These are phyloP conservation scores for Condylostylus longicornis DNA, from an alignment of 1,140 invertebrate species.

Conservation along the genomic window DNA sequence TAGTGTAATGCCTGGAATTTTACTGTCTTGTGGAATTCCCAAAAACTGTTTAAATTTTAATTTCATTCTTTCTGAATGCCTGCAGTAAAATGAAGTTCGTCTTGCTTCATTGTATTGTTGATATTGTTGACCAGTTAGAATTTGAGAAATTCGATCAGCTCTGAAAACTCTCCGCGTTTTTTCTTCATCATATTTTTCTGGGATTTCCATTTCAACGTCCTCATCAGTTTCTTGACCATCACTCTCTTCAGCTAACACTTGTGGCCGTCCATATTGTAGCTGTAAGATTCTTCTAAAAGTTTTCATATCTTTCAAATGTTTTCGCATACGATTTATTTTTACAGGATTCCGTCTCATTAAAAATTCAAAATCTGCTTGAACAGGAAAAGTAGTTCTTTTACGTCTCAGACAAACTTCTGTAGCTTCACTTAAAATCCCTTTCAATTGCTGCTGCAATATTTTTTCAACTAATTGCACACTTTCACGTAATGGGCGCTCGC, in stretches of 20 bases:
- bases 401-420: slow-evolving; percentile 26
- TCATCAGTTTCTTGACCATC: slow-evolving; percentile 28
- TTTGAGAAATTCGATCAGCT: slow-evolving; percentile 29
- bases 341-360: slow-evolving; percentile 28
- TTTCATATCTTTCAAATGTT: slow-evolving; percentile 27
- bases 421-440: slow-evolving; percentile 28
- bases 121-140: slow-evolving; percentile 26
- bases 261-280: slow-evolving; percentile 20
- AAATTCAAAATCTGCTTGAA: slow-evolving; percentile 29
- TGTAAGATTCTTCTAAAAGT: slow-evolving; percentile 24
- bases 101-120: slow-evolving; percentile 27
- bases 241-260: slow-evolving; percentile 23
- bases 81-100: slow-evolving; percentile 28
- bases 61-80: slow-evolving; percentile 29
- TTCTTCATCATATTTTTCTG: slow-evolving; percentile 28
- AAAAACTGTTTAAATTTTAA: slow-evolving; percentile 27
- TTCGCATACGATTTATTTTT: slow-evolving; percentile 28
- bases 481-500: slow-evolving; percentile 20
- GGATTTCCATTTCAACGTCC: slow-evolving; percentile 22
- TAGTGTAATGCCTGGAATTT: slow-evolving; percentile 25
- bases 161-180: slow-evolving; percentile 27
- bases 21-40: slow-evolving; percentile 22
- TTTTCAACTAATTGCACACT: slow-evolving; percentile 29
- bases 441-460: slow-evolving; percentile 27
- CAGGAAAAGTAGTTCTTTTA: slow-evolving; percentile 23